A percentile compares a stretch with the other conserved stretches of the same genome.
These are phyloP conservation scores for Drosophila tsacasi DNA, from an alignment of 1,140 invertebrate genomes.

Conservation along the genomic window DNA sequence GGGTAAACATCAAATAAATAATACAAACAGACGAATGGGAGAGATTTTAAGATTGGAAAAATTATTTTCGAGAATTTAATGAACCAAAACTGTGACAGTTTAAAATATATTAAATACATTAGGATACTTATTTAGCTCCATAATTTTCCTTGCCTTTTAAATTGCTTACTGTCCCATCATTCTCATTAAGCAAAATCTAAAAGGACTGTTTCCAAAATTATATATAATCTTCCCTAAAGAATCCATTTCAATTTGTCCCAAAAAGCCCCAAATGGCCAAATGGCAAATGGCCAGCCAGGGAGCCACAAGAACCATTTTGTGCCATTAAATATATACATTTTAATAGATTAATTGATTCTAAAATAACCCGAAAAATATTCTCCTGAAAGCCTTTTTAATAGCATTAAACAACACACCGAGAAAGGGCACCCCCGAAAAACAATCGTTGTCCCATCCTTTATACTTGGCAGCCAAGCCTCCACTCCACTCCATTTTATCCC, in stretches of 20 bases:
- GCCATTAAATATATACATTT: slow-evolving; percentile 47
- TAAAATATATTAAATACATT: background rate
- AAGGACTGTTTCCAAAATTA: background rate
- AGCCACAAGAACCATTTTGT: slow-evolving; percentile 37
- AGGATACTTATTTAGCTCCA: background rate
- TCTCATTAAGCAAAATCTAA: background rate
- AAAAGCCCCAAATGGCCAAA: slow-evolving; percentile 16
- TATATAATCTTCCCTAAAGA: slow-evolving; percentile 1
- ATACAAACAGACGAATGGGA: background rate
- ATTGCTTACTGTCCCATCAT: background rate
- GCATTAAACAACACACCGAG: slow-evolving; percentile 37
- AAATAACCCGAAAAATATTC: slow-evolving; percentile 39
- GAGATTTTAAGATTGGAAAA: background rate
- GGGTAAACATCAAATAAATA: background rate
- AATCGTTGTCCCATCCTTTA: slow-evolving; percentile 13
- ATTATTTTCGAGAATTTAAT: background rate
- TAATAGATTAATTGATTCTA: slow-evolving; percentile 52
- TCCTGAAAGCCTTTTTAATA: slow-evolving; percentile 45
- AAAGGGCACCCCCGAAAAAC: slow-evolving; percentile 29
- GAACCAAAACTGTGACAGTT: background rate
- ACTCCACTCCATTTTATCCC: slow-evolving; percentile 15
- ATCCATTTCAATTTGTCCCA: slow-evolving; percentile 6
- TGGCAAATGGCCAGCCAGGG: slow-evolving; percentile 17
- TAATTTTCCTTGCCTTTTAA: background rate
- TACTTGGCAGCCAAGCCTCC: background rate